A percentile compares a stretch with the other conserved stretches of the same genome.
Conservation (phyloP, 2,888 invertebrate genomes). For the Scrobipalpa costella region DNA sequence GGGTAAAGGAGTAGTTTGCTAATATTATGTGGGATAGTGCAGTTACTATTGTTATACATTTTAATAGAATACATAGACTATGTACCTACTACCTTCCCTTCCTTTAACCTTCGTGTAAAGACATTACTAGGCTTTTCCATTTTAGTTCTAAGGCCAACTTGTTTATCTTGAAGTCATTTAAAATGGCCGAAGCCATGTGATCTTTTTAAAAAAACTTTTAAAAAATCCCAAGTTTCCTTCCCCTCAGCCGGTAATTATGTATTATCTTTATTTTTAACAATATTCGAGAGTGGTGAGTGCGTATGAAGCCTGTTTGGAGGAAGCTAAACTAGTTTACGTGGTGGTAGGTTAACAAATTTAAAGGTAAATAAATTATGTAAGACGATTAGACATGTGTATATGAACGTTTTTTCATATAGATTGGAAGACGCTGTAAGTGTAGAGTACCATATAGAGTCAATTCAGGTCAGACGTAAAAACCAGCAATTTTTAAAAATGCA, state of each 20-base stretch:
- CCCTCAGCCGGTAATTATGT: constrained; percentile 8
- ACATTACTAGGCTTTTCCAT: too few species aligned
- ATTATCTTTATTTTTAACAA: constrained; percentile 25
- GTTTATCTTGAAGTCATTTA: too few species aligned
- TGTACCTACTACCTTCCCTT: too few species aligned
- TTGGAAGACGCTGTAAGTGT: constrained; percentile 45
- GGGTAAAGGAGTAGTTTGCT: too few species aligned
- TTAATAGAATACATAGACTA: too few species aligned
- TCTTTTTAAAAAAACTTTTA: background rate
- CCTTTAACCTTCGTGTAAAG: too few species aligned
- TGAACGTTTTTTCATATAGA: constrained; percentile 43
- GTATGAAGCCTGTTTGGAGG: constrained; percentile 29
- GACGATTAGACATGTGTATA: constrained; percentile 22
- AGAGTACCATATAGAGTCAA: constrained; percentile 31
- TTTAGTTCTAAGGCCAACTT: too few species aligned
- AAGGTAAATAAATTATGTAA: constrained; percentile 20
- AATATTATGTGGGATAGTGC: too few species aligned
- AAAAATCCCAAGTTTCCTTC: background rate
- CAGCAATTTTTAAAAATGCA: too few species aligned
- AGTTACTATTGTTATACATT: too few species aligned
- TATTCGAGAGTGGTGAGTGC: constrained; percentile 37
- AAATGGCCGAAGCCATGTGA: too few species aligned
- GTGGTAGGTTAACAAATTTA: constrained; percentile 36
- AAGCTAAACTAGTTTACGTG: constrained; percentile 29
- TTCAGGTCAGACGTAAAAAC: background rate